Evolutionary conservation across 2,797 vertebrate species (phyloP), one percentile per base, ranked within the genome.

Genomic region (Sphaeramia orbicularis): DNA sequence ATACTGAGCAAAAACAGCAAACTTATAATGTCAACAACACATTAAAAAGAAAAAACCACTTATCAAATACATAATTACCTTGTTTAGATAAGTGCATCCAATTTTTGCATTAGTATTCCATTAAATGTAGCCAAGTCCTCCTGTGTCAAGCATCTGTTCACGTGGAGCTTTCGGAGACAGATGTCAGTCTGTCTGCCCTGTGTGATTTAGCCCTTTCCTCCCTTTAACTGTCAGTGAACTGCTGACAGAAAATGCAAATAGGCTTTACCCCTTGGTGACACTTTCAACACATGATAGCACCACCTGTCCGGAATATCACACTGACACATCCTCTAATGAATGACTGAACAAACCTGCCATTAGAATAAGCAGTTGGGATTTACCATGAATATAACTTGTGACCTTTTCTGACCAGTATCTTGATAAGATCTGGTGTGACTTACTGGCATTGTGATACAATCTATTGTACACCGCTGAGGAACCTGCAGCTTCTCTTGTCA

Each of bases 241-340:
- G 81, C 81, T 83, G 81, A 77, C 80, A 76, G 75, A 76, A 87
- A 88, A 91, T 87, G 88, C 83, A 86, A 92, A 91, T 75, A 53
- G 72, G 63, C 48, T 81, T 77, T 71, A 61, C 76, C 75, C 79
- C 77, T 79, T 12, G n/a, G 86, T 86, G 83, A 84, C 82, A 84
- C 71, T 81, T 82, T 69, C 53, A 71, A 78, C 80, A 78, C 76
- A 65, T 32, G 78, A 76, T 21, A 75, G 77, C 76, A 48, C 78
- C 89, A 87, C 83, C 89, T 90, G 86, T 78, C 82, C 69, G 14
- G 53, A 51, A 24, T 27, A 71, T 81, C 74, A 76, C 64, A 12
- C 32, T 3, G 64, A 63, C 74, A 65, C 35, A 32, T 67, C 59
- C 15, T 36, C 51, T 12, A 58, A 50, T 56, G 27, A 47, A 48